Evolutionary conservation across 2,113 vertebrate species (phyloP), one percentile per base, ranked within the genome.

Genomic region (Emydocephalus ijimae): DNA sequence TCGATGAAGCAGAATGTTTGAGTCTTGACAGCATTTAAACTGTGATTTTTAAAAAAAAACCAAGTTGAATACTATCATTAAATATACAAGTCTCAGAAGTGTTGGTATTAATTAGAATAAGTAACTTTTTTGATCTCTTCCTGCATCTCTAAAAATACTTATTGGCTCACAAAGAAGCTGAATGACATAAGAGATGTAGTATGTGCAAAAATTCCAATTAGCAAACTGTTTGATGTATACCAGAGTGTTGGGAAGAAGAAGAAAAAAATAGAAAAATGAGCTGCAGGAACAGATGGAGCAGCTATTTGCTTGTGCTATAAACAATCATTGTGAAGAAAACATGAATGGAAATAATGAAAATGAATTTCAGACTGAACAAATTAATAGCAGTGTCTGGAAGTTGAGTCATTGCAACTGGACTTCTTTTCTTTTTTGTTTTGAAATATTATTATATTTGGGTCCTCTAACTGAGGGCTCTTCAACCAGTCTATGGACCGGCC

Each of bases 191-290:
- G 34, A 94, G 88, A 94, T 39, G 74, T 4, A 90, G 2, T 43
- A 92, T n/a, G 34, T 92, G 90, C 12, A 54, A 92, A 81, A 81
- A 89, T 7, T 81, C 94, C 97, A 96, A 96, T 93, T 94, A 96
- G 21, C 92, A 94, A 95, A 94, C 3, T 93, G 23, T 95, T 34
- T 92, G 64, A 95, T 93, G 69, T 43, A 85, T 12, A 93, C 43
- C 90, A 0, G 0, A 95, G 93, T 91, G 39, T 95, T 91, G 94
- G 91, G 93, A 87, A 95, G 45, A 92, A 94, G 93, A 87, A 95
- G 45, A 50, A 45, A 92, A 94, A 90, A 95, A 69, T 34, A 96
- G 20, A 55, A 95, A 95, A 96, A 95, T 94, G 86, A 95, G 86
- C 87, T 91, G 8, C 87, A 45, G 54, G 89, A 95, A 89, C 91